Percentiles rank a stretch among this genome's conserved stretches.
These are phyloP conservation scores for Anthrax anthrax DNA, from an alignment of 2,888 invertebrate species.

Conservation along the genomic window DNA sequence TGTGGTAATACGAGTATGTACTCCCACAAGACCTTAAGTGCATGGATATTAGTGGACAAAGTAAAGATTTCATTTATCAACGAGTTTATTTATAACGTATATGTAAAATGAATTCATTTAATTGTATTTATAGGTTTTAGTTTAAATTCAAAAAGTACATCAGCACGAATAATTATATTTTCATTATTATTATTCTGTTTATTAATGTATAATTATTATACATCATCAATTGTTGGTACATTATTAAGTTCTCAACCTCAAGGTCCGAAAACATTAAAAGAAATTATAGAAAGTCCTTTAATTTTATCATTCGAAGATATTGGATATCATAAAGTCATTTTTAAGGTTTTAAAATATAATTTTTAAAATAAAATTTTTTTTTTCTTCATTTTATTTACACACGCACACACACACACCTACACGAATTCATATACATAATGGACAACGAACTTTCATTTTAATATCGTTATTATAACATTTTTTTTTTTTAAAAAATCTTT, in stretches of 20 bases:
- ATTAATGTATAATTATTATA: slow-evolving; percentile 31
- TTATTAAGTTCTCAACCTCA: slow-evolving; percentile 23
- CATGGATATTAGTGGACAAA: no score
- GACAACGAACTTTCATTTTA: no score
- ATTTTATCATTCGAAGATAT: slow-evolving; percentile 30
- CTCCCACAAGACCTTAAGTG: no score
- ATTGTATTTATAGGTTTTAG: slow-evolving; percentile 18
- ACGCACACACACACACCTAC: no score
- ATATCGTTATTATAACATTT: not conserved
- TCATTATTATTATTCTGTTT: slow-evolving; percentile 23
- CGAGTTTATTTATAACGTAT: not conserved
- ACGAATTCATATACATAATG: no score
- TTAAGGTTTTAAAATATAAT: slow-evolving; percentile 17
- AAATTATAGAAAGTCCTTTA: slow-evolving; percentile 23
- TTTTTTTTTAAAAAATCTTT: no score
- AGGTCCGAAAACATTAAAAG: slow-evolving; percentile 24
- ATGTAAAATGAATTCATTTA: no score
- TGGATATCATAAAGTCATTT: slow-evolving; percentile 29
- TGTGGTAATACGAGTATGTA: not conserved
- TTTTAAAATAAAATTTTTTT: not conserved
- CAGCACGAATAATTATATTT: slow-evolving; percentile 22
- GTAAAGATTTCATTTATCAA: no score
- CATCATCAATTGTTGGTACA: slow-evolving; percentile 32
- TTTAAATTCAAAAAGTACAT: slow-evolving; percentile 18
- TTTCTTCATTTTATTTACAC: not conserved